Evolutionary conservation across 2,797 vertebrate species (phyloP), one percentile per base, ranked within the genome.

Genomic region (Ficedula albicollis): DNA sequence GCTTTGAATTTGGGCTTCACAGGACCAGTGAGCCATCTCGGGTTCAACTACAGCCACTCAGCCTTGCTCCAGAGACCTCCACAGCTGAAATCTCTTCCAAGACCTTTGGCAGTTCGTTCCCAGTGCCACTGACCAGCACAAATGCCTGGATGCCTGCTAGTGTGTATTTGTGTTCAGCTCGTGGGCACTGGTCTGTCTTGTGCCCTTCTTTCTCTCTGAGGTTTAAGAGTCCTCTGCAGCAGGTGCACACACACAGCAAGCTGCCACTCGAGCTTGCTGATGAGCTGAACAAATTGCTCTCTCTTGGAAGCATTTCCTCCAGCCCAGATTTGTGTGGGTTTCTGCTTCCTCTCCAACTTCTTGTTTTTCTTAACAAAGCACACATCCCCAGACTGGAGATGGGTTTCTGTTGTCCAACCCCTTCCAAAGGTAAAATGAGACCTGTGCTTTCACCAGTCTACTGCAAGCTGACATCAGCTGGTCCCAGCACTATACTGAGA

Each of bases 201-300:
- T 36, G 62, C 27, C 67, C 68, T 90, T 90, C 80, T 91, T 88
- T 70, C 54, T 44, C 29, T 58, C 16, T 30, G 29, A 83, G 44
- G 36, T 69, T 86, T 54, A 52, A 82, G 38, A 86, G 55, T 66
- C 23, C 32, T 82, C 76, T 74, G 23, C 17, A 76, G 67, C 64
- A 89, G 85, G 23, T 91, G 74, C 67, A 55, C 26, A 64, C 39
- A 84, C 51, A 62, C n/a, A 86, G 49, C 68, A 86, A 84, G 51
- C 72, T 22, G 7, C 74, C 66, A 81, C 73, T 84, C 27, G 6
- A 81, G 62, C 73, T 81, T 91, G 34, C 39, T 86, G 85, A 90
- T 95, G 76, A 96, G 82, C 36, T 91, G 70, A 85, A 84, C 44
- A 92, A 82, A 83, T 76, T 83, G 52, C 41, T 89, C 68, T 87